Percentiles rank a stretch among this genome's conserved stretches.
Evolutionary conservation across 2,113 vertebrate genomes (phyloP).

Genomic region (Acanthisitta chloris): DNA sequence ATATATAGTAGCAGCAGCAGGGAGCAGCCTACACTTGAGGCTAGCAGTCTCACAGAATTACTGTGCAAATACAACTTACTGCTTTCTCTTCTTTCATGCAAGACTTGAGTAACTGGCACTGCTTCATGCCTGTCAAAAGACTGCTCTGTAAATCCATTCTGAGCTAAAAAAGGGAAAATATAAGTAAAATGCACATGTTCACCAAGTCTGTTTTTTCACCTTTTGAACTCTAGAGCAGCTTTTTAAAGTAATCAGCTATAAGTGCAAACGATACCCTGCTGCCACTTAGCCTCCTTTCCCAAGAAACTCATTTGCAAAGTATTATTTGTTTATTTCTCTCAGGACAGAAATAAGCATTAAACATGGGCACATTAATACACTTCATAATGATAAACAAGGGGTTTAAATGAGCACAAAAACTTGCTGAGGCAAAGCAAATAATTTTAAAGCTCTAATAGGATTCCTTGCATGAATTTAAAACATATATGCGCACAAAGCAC

Average conservation of each 20-base stretch:
- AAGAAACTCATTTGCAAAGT: slow-evolving; percentile 19
- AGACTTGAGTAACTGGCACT: not conserved
- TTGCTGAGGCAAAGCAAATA: slow-evolving; percentile 53
- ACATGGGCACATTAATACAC: slow-evolving; percentile 22
- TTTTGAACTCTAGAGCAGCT: slow-evolving; percentile 14
- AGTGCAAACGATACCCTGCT: not conserved
- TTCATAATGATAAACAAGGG: slow-evolving; percentile 40
- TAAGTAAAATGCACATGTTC: slow-evolving; percentile 4
- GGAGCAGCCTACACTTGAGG: slow-evolving; percentile 27
- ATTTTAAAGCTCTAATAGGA: slow-evolving; percentile 59
- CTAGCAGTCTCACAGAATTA: slow-evolving; percentile 44
- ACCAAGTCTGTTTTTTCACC: not conserved
- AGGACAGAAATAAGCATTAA: slow-evolving; percentile 55
- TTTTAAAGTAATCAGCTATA: not conserved
- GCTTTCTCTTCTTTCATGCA: not conserved
- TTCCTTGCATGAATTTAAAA: slow-evolving; percentile 36
- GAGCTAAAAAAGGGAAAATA: not conserved
- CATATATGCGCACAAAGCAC: not conserved
- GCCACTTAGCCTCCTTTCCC: slow-evolving; percentile 23
- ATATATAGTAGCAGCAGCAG: slow-evolving; percentile 44
- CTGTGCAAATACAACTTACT: not conserved
- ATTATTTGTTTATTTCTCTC: slow-evolving; percentile 57
- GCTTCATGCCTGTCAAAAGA: slow-evolving; percentile 13
- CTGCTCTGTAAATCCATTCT: slow-evolving; percentile 14
- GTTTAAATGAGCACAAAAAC: slow-evolving; percentile 57